Percentiles rank a stretch among this genome's conserved stretches.
These are phyloP conservation scores for Phalacrocorax brasilianus DNA, from an alignment of 2,113 vertebrate species.

Conservation along the genomic window DNA sequence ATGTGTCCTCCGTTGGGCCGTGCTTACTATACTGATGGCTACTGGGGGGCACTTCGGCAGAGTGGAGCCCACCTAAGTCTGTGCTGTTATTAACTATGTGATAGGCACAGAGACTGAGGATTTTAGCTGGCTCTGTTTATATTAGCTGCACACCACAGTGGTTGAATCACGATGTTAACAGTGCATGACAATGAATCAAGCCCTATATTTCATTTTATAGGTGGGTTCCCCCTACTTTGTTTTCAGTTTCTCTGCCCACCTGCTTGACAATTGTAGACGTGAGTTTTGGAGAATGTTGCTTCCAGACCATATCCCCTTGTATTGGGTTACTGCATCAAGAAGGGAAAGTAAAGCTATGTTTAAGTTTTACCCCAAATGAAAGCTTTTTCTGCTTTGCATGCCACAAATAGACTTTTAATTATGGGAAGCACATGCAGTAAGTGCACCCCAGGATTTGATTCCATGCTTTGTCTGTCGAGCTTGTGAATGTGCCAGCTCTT, in stretches of 20 bases:
- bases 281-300: not conserved
- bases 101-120: not conserved
- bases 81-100: not conserved
- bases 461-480: not conserved
- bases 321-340: not conserved
- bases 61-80: not conserved
- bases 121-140: not conserved
- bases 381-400: not conserved
- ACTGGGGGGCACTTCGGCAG: not conserved
- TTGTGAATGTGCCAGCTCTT: not conserved
- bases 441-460: not conserved
- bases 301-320: not conserved
- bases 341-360: not conserved
- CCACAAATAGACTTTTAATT: slow-evolving; percentile 31
- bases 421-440: not conserved
- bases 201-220: not conserved
- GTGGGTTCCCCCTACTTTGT: not conserved
- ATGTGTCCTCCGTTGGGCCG: fast-evolving
- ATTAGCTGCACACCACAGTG: not conserved
- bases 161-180: not conserved
- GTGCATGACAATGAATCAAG: not conserved
- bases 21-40: not conserved
- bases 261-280: not conserved
- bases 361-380: slow-evolving; percentile 24
- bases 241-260: not conserved